A percentile compares a stretch with the other conserved stretches of the same genome.
phyloP scores from a whole-genome alignment of 2,113 vertebrate species.

The Thalassarche chlororhynchos region DNA sequence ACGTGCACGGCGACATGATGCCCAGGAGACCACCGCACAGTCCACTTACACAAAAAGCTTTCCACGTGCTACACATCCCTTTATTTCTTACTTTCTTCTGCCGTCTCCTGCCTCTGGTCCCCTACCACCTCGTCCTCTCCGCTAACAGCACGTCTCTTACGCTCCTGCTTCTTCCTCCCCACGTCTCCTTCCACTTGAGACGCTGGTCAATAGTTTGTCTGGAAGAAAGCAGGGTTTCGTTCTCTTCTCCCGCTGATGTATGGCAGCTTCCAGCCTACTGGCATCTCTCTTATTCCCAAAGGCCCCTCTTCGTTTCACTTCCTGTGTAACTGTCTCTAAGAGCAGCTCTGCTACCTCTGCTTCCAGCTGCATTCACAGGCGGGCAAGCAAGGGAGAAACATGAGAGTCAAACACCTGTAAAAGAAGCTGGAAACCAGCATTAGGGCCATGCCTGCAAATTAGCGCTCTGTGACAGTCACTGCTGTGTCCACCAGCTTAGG shows the following conservation, averaged over 20 bases:
- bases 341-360: neutral
- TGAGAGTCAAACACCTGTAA: neutral
- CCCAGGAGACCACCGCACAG: neutral
- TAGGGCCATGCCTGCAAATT: rapidly evolving
- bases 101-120: neutral
- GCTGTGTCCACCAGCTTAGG: neutral
- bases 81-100: neutral
- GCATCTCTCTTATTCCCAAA: neutral
- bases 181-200: neutral
- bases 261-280: neutral
- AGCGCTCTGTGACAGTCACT: rapidly evolving
- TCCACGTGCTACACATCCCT: neutral
- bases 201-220: neutral
- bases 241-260: neutral
- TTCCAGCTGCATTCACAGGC: neutral
- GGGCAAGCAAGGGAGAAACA: neutral
- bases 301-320: neutral
- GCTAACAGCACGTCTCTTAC: rapidly evolving
- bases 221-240: neutral
- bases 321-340: neutral
- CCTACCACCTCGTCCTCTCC: neutral
- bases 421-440: neutral
- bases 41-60: neutral
- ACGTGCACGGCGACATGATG: rapidly evolving
- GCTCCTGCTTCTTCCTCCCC: neutral